Base-by-base conservation (phyloP, 2,888 invertebrate genomes). In the Hoplodrina ambigua region DNA sequence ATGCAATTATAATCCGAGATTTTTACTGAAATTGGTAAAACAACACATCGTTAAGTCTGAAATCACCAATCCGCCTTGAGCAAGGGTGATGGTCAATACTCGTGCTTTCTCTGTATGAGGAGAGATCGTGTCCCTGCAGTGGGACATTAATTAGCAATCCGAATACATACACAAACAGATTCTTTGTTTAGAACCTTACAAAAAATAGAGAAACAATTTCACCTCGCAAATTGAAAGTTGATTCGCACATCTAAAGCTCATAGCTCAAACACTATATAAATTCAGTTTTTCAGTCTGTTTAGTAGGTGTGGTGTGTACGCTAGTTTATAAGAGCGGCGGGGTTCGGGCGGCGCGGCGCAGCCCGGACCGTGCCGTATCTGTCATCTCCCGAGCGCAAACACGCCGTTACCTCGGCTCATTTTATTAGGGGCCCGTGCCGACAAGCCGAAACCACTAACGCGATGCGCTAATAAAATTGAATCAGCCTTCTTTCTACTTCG, bases 321-420 rank as follows among this genome's bases (percentile, higher is more conserved):
- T 92, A 92, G 92, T 93, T 93, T 91, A 92, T 91, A 92, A 91
- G 91, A 91, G 84, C 87, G 82, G 72, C 66, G 72, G 78, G 80
- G 75, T 30, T 6, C 59, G 82, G 80, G 82, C 56, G 81, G 85
- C 74, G 82, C 75, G 83, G 86, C 76, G 86, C 44, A 86, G 83
- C 82, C 86, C 84, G 61, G 66, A 69, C 87, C 95, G 95, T 96
- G 95, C 95, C 90, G 88, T 96, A 96, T 96, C 95, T 93, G 91
- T 93, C 94, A 95, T 96, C 95, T 92, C 90, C 17, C 70, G 50
- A 91, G 87, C 78, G 91, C 91, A 95, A 95, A 95, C 95, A 95
- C 90, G 88, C 89, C 91, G 93, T 92, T 93, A 94, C 94, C 94
- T 93, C 93, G 86, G 90, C 93, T 91, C 93, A 90, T 94, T 95